Base-by-base conservation (phyloP, 2,113 vertebrate species). In the Hucho hucho region DNA sequence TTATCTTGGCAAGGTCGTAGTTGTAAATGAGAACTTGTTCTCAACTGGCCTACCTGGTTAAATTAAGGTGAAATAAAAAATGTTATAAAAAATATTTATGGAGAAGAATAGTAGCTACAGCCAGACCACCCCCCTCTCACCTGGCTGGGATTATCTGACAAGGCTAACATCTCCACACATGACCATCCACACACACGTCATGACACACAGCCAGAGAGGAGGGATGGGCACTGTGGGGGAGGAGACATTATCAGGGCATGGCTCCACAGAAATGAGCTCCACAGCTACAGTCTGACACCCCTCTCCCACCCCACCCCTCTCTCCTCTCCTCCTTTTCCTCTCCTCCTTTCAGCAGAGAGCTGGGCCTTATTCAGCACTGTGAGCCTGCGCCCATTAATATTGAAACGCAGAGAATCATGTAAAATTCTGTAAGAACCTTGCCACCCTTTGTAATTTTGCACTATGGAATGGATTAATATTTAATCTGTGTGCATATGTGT, bases 341-440 rank as follows among this genome's bases (percentile, higher is more conserved):
- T 61, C 58, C 6, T 61, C 37, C 37, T 43, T 43, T 43, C 37
- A 43, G 37, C 37, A 43, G 37, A 43, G 37, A 43, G 37, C 37
- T 43, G 37, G 37, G 9, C 58, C 58, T 22, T 22, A 9, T 16
- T 61, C 20, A 61, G 58, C n/a, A 61, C 20, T 9, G 49, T 2
- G 7, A 61, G 58, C 49, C 76, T 73, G 49, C 12, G n/a, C 65
- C 88, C 82, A 85, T 92, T 58, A 92, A 93, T 93, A 86, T 91
- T 91, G 74, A 37, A 92, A 46, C 28, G 65, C 6, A 43, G 75
- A 80, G 80, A 89, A 89, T 86, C 85, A 89, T 90, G 90, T 84
- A 86, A 80, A 90, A 91, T 91, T 92, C 88, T 88, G 75, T 85
- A 88, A 89, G 90, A 92, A 92, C 75, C 74, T 66, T 29, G 66